These are phyloP conservation scores for Cylindroiulus punctatus DNA, from an alignment of 2,888 invertebrate genomes.

Conservation along the genomic window DNA sequence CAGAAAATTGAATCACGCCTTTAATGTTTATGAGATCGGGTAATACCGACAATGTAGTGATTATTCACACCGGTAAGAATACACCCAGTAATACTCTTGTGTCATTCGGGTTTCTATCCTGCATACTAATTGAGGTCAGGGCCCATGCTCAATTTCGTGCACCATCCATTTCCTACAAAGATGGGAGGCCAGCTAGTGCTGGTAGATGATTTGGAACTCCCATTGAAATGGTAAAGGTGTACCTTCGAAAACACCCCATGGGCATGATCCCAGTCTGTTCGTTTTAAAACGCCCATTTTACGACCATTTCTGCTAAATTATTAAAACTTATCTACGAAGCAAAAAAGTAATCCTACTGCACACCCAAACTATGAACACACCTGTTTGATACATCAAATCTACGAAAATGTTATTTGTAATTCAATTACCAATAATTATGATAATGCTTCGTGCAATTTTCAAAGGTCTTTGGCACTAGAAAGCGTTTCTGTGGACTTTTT, in stretches of 20 bases:
- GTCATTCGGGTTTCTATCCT: background rate
- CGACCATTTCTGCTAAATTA: background rate
- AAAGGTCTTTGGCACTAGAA: too few species aligned
- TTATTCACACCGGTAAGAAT: background rate
- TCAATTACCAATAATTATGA: too few species aligned
- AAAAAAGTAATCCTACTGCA: background rate
- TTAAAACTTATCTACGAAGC: background rate
- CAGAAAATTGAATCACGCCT: slow-evolving; percentile 34
- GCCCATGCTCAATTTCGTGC: background rate
- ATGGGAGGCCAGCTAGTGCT: background rate
- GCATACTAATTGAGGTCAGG: slow-evolving; percentile 6
- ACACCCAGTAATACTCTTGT: slow-evolving; percentile 23
- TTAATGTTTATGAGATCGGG: slow-evolving; percentile 23
- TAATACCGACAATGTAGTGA: slow-evolving; percentile 12
- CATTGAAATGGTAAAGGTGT: background rate
- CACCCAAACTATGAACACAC: too few species aligned
- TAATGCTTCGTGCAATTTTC: too few species aligned
- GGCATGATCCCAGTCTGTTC: background rate
- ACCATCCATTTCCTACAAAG: background rate
- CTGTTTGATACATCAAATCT: too few species aligned
- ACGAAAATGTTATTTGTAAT: too few species aligned
- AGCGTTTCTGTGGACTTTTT: too few species aligned
- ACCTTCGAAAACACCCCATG: slow-evolving; percentile 11
- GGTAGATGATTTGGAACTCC: background rate
- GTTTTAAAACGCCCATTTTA: background rate